Evolutionary conservation across 2,888 invertebrate species (phyloP), one percentile per base, ranked within the genome.

Genomic region (Ormyrus pomaceus): DNA sequence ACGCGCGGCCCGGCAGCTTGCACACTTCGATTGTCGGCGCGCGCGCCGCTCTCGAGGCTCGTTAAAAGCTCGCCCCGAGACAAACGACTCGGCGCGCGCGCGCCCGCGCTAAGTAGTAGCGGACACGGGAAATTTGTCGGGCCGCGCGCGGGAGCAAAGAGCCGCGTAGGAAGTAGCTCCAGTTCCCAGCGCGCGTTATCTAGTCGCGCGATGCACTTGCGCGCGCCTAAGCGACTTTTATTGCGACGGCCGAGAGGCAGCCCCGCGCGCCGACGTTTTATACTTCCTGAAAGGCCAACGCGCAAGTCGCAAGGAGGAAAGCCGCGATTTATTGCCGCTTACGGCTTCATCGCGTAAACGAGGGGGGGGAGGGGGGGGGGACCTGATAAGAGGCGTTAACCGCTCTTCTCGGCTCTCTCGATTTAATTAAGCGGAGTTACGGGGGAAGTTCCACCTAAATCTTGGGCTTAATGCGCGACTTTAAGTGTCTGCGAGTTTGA

Each of bases 111-210:
- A 68, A 68, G 68, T 56, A 68, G 68, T n/a, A 55, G 34, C 55
- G 55, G 45, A 68, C 68, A 68, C 68, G 55, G 55, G 55, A 55
- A 68, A 68, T 68, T 68, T 55, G 68, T 46, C 68, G 66, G 66
- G 10, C 34, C 13, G 13, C 13, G 10, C 19, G 66, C 19, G 19
- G 19, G 0, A 13, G 50, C 13, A 19, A 34, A 34, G 34, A 34
- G 10, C 10, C 53, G 19, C 11, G 19, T 66, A 66, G 51, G 34
- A 66, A 53, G 51, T 66, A 65, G 50, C 13, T 65, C 48, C 55
- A 55, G 46, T 68, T 68, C 56, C 46, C 68, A 68, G 34, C 34
- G 34, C 34, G 45, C 34, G 45, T 55, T 45, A 68, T 68, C 68
- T 55, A 45, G 13, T 55, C 55, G 34, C 53, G 11, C 34, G 34